Base-by-base conservation (phyloP, 2,797 vertebrate species). In the Poecilia gillii region DNA sequence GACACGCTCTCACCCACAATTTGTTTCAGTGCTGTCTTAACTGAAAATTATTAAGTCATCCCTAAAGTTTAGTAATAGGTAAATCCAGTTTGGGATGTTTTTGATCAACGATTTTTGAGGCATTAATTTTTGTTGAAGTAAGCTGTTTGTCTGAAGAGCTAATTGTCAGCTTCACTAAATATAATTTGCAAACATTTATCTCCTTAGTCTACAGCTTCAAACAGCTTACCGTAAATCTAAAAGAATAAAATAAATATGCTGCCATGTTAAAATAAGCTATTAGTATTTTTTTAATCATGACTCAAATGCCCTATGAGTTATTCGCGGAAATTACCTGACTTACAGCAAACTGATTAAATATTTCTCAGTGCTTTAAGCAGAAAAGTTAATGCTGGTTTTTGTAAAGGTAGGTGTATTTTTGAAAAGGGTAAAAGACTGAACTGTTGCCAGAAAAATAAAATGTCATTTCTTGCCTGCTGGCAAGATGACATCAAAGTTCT, bases 1-100 rank as follows among this genome's bases (percentile, higher is more conserved):
- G 33, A 74, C 31, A 75, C 62, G 36, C 72, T 53, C 79, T 77
- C 73, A 71, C 41, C 66, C 33, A 39, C 72, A 41, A 28, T 72
- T 46, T 46, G 45, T 47, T 72, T 72, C 64, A 23, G 4, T 12
- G 9, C 20, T 41, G 4, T 39, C 9, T 68, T 20, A 64, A 68
- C 20, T 68, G 39, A 68, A 41, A 25, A 20, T 68, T 41, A 12
- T 41, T 12, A 41, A 68, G 36, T 13, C 64, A 41, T 68, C 36
- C 36, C 64, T 41, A 25, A 25, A 25, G 64, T 41, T 68, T 68
- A 68, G 33, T 36, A 66, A 23, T 33, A 33, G 59, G 25, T 33
- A 33, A 64, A 33, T 66, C 33, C 33, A 39, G 18, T 20, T 66
- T 20, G 62, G 62, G 62, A 11, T 20, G 33, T 36, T 36, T 39